Base-by-base conservation (phyloP, 2,113 vertebrate genomes). In the Leucoraja erinaceus region DNA sequence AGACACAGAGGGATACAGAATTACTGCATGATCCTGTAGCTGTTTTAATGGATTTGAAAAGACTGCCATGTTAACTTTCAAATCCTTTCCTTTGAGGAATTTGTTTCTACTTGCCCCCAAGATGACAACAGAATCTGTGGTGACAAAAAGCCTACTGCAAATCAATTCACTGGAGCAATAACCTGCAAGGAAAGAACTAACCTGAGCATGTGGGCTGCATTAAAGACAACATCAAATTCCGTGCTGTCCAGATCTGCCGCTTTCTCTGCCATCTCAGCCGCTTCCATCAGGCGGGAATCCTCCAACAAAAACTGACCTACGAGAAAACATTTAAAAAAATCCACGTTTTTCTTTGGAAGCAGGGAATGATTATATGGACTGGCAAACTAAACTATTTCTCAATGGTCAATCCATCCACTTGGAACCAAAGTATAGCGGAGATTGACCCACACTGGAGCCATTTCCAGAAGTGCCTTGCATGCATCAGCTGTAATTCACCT, bases 181-280 rank as follows among this genome's bases (percentile, higher is more conserved):
- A 18, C 31, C 31, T 90, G 66, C 2, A 12, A 31, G 18, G 33
- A 74, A 54, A 94, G 47, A 90, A 95, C 96, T 90, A 93, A 99
- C 99, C 99, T 98, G 96, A 99, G 98, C 98, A 99, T 99, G 94
- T 99, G 99, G 47, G 98, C 99, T 77, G 99, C 98, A 79, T 98
- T 99, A 96, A 99, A 99, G 94, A 99, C 98, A 94, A 99, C 98
- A 93, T 99, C 99, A 94, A 99, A 99, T 94, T 99, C 99, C 0
- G 93, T 95, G 90, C 97, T 96, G 96, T 99, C 99, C 6, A 99
- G 96, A 88, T 97, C 97, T 6, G 98, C 98, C 0, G 99, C 98
- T 94, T 97, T 99, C 95, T 99, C 97, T n/a, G 99, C 98, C 98
- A 99, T 99, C 95, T 98, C 98, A 2, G 99, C 98, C 28, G 98